phyloP scores from a whole-genome alignment of 2,797 vertebrate genomes.

The Coluber constrictor region DNA sequence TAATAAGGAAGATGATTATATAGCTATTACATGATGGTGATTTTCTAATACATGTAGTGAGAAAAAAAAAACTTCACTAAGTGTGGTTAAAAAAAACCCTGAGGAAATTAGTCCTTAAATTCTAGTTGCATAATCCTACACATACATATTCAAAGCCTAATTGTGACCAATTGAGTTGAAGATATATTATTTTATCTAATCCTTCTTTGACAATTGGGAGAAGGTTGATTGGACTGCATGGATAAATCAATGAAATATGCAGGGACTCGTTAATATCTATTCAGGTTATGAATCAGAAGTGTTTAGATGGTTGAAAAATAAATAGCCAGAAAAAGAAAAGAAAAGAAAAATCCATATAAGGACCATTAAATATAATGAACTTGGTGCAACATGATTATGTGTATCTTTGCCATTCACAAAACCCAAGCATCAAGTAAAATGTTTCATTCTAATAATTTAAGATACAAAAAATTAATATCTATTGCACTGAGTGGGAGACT shows the following conservation, averaged over 20 bases:
- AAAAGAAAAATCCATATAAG: slow-evolving; percentile 27
- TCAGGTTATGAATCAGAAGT: slow-evolving; percentile 61
- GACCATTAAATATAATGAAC: slow-evolving; percentile 44
- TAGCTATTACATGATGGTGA: neutral
- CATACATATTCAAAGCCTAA: neutral
- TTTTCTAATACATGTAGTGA: neutral
- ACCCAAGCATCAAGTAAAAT: slow-evolving; percentile 46
- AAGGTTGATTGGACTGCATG: slow-evolving; percentile 37
- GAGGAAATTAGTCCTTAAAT: slow-evolving; percentile 25
- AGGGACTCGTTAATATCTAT: slow-evolving; percentile 67
- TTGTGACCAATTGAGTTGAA: slow-evolving; percentile 3
- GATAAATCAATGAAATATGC: slow-evolving; percentile 62
- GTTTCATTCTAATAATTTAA: slow-evolving; percentile 48
- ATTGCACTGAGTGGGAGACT: slow-evolving; percentile 32
- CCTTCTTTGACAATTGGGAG: slow-evolving; percentile 42
- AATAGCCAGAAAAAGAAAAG: slow-evolving; percentile 15
- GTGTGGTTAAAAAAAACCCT: slow-evolving; percentile 4
- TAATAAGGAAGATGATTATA: neutral
- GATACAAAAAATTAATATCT: slow-evolving; percentile 12
- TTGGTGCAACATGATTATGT: slow-evolving; percentile 38
- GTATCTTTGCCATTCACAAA: slow-evolving; percentile 32
- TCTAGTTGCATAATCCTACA: neutral
- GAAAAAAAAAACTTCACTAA: neutral
- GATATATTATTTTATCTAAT: neutral
- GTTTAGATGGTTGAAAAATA: slow-evolving; percentile 49